Evolutionary conservation across 2,113 vertebrate genomes (phyloP).

Genomic region (human (Homo sapiens)): DNA sequence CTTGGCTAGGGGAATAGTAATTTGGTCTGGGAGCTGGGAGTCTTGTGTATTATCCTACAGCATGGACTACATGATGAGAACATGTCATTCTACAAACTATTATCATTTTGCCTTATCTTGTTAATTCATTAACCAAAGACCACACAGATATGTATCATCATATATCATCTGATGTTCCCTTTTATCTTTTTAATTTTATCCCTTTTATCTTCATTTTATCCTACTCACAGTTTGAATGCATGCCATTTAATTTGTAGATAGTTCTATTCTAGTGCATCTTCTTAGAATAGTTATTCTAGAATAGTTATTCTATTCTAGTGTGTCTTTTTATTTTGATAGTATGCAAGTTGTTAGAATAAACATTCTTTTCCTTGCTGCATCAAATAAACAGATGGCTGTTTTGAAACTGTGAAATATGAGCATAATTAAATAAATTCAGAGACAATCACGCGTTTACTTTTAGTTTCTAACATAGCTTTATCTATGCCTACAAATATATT

Average conservation of each 20-base stretch:
- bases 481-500: neutral
- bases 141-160: neutral
- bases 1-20: neutral
- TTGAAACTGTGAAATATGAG: conserved; percentile 45
- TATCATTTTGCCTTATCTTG: neutral
- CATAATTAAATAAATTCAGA: conserved; percentile 50
- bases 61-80: neutral
- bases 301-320: neutral
- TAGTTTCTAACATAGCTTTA: conserved; percentile 39
- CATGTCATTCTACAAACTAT: neutral
- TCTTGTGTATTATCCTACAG: neutral
- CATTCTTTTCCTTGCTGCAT: conserved; percentile 39
- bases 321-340: conserved; percentile 38
- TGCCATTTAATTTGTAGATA: conserved; percentile 1
- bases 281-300: conserved; percentile 3
- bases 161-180: neutral
- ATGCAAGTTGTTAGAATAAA: conserved; percentile 45
- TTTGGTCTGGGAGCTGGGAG: neutral
- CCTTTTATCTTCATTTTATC: neutral
- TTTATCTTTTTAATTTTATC: neutral
- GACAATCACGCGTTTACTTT: neutral
- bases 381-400: conserved; percentile 57
- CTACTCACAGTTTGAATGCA: neutral
- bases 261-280: conserved; percentile 28
- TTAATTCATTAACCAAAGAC: neutral